Evolutionary conservation across 2,797 vertebrate genomes (phyloP), one percentile per base, ranked within the genome.

Genomic region (Fratercula arctica): DNA sequence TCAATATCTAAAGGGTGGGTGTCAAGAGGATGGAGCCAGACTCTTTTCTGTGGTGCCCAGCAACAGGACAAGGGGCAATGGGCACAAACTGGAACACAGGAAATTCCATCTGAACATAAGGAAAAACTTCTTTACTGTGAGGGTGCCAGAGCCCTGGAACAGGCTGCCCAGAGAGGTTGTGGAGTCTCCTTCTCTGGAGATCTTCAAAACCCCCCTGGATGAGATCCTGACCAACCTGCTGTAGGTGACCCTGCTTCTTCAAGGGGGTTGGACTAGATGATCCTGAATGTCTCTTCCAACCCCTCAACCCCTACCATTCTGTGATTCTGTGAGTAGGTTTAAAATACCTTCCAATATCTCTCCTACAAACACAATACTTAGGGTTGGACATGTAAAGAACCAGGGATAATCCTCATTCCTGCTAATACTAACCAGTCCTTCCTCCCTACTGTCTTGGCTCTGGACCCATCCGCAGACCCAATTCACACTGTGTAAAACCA

Each of bases 401-500:
- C 63, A 88, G 24, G 33, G 67, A 86, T 59, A 80, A 94, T 81
- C 57, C 61, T 66, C 13, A 12, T 37, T 89, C 67, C 45, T 41
- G 51, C 54, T 90, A 75, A 90, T 23, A 33, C 45, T 41, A 24
- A 18, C 5, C 53, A 41, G 73, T 1, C 23, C 26, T 33, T 41
- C 17, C 37, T 76, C 61, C 28, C 41, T 18, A 43, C 33, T 3
- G 5, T 64, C 48, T 63, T n/a, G 19, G 33, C 17, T 72, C 46
- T 53, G 45, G 56, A 2, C 0, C 5, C 57, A 48, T 23, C 1
- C 0, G 0, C 25, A 80, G 5, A 26, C 19, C 37, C 6, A 0
- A 13, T 10, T 51, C 24, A 39, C 7, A 16, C 26, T 12, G 26
- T 10, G 83, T 46, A 81, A 60, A 75, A 17, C 23, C 54, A 53